Conservation (phyloP, 2,797 vertebrate genomes). For the Microctenopoma steveboyesi region DNA sequence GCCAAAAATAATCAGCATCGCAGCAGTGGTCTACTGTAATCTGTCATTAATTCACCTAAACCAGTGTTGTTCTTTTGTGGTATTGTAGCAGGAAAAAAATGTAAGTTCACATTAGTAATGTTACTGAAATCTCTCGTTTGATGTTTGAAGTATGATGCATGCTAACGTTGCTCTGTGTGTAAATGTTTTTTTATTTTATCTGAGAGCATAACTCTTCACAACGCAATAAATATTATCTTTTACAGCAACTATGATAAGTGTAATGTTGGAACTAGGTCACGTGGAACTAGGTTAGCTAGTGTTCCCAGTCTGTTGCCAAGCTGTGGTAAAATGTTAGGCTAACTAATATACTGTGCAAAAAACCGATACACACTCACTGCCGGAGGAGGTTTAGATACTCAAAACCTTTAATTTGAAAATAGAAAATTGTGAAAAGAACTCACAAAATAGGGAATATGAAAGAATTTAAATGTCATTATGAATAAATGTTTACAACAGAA, state of each 20-base stretch:
- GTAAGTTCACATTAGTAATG: background rate
- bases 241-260: background rate
- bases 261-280: no score
- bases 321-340: background rate
- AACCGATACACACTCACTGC: no score
- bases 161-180: background rate
- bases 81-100: background rate
- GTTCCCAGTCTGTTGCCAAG: background rate
- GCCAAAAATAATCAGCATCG: conserved; percentile 1
- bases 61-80: background rate
- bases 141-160: conserved; percentile 10
- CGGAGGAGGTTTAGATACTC: no score
- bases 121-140: conserved; percentile 12
- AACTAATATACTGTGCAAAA: no score
- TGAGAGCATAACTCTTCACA: background rate
- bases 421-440: no score
- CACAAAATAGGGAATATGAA: no score
- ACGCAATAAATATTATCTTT: background rate
- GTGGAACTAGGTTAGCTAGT: background rate
- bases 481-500: no score
- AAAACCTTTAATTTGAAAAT: no score
- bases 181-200: background rate
- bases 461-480: no score
- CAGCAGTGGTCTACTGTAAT: background rate
- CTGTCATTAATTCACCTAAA: background rate